Evolutionary conservation across 2,113 vertebrate species (phyloP), one percentile per base, ranked within the genome.

Genomic region (Geococcyx californianus): DNA sequence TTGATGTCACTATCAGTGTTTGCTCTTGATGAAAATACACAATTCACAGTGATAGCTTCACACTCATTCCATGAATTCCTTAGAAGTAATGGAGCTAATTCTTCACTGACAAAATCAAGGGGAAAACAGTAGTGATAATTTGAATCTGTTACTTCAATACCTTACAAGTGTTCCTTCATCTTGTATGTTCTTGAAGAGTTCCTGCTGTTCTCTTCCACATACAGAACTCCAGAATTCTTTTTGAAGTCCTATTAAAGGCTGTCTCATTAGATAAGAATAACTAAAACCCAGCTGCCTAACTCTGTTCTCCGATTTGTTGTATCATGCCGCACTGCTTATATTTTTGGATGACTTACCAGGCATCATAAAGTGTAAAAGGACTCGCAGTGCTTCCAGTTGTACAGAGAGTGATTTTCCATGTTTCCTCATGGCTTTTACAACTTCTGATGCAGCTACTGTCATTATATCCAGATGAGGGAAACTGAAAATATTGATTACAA

Each of bases 351-450:
- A 91, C 95, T 95, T 96, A 99, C 99, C 98, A 40, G 99, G 98
- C 66, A 95, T 97, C 89, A 99, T 97, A 84, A 99, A 98, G 79
- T 98, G 98, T 93, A 99, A 97, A 86, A 99, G 98, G 79, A 98
- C 98, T 94, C 97, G 94, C 92, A 99, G 96, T 7, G 98, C 99
- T 96, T 99, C 99, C 95, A 99, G 97, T 94, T 99, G 99, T 38
- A 99, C 98, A 36, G 98, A 95, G 5, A 95, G 95, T 20, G 98
- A 95, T 20, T 98, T 98, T 94, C 98, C 98, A 44, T 99, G 99
- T 54, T 93, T 96, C 94, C 94, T 99, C 98, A 99, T 99, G 84
- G 96, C 91, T 62, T 94, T 97, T 72, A 99, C 93, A 94, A 99
- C 98, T 96, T 98, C 98, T 70, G 97, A 98, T 96, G 98, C 97